phyloP scores from a whole-genome alignment of 37 sponge, comb jelly and placozoan species.

The Axinella damicornis region DNA sequence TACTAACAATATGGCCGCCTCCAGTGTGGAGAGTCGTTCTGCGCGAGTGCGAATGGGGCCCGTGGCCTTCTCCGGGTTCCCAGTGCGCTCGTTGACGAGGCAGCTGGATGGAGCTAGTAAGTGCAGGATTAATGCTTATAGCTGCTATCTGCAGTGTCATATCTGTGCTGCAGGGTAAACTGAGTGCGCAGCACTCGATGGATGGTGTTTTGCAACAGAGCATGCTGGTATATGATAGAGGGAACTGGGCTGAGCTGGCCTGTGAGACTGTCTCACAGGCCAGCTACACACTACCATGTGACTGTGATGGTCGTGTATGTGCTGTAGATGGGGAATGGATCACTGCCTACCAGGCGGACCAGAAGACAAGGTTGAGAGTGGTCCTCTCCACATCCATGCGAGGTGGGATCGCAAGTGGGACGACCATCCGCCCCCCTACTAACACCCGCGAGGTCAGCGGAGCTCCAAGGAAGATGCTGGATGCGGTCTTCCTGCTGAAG shows the following conservation, averaged over 20 bases:
- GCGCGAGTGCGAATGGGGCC: slow-evolving; percentile 16
- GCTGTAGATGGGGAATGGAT: slow-evolving; percentile 79
- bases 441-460: slow-evolving; percentile 48
- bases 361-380: slow-evolving; percentile 61
- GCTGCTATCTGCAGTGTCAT: not conserved
- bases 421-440: slow-evolving; percentile 3
- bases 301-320: no score
- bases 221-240: no score
- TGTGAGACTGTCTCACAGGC: no score
- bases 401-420: not conserved
- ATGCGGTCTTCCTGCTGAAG: slow-evolving; percentile 46
- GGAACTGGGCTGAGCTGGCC: no score
- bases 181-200: no score
- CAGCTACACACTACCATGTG: no score
- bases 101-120: slow-evolving; percentile 22
- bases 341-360: slow-evolving; percentile 77
- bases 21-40: slow-evolving; percentile 1
- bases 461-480: not conserved
- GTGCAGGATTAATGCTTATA: not conserved
- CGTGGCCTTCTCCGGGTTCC: slow-evolving; percentile 46
- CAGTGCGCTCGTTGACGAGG: slow-evolving; percentile 36
- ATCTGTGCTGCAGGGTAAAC: no score
- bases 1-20: slow-evolving; percentile 14
- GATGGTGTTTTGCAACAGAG: no score
- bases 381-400: not conserved